Conservation (phyloP, 2,888 invertebrate species). For the Meloe dianella region DNA sequence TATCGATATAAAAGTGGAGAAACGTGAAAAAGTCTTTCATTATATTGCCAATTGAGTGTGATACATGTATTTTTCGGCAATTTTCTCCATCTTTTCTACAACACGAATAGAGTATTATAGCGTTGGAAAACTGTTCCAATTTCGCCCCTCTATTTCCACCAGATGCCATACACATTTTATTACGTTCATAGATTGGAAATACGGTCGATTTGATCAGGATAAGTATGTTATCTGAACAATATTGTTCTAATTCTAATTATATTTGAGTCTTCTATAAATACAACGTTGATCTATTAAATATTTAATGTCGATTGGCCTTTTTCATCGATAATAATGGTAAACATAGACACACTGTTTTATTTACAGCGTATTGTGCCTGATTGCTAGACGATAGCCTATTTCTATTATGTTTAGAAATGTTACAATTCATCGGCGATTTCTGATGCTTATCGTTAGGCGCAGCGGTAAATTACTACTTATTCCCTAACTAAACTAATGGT, state of each 20-base stretch:
- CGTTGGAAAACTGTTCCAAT: constrained; percentile 2
- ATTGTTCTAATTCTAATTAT: neutral
- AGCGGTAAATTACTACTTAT: no score
- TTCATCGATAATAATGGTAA: no score
- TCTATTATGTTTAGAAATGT: no score
- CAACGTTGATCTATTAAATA: neutral
- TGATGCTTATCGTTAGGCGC: no score
- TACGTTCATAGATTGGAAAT: neutral
- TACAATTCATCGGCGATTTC: no score
- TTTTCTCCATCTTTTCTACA: neutral
- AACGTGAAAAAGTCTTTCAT: neutral
- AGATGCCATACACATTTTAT: constrained; percentile 1
- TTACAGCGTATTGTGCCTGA: no score
- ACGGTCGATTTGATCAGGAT: neutral
- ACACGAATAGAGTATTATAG: neutral
- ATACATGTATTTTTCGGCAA: neutral
- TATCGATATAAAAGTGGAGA: neutral
- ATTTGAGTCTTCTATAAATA: neutral
- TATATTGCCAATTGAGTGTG: constrained; percentile 4
- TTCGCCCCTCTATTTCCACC: neutral
- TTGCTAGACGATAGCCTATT: no score
- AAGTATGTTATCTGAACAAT: neutral
- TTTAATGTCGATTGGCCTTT: no score
- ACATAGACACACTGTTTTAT: no score
- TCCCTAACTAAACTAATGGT: no score